Evolutionary conservation across 2,888 invertebrate genomes (phyloP), one percentile per base, ranked within the genome.

Genomic region (Tyria jacobaeae): DNA sequence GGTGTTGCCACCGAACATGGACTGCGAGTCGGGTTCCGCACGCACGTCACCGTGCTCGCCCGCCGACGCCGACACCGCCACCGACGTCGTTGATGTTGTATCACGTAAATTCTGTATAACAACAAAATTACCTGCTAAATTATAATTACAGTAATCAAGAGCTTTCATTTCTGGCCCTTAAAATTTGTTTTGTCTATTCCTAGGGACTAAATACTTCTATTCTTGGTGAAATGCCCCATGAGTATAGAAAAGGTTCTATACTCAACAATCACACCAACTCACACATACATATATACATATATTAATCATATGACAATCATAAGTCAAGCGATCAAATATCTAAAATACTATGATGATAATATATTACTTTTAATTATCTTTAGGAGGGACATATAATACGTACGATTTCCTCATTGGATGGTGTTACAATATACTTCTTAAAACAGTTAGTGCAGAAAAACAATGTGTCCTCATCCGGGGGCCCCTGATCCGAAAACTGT

Each of bases 401-500:
- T 71, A 92, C 92, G 27, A 88, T 79, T 79, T 92, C 90, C 49
- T 90, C 86, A 21, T 87, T 83, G 21, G 66, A 68, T 3, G 87
- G 85, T 1, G 84, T 78, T 17, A 89, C 62, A 7, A 85, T 63
- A 72, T 89, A 93, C 79, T 88, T 83, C 74, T 91, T 92, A 82
- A 92, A 94, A 71, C 93, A 93, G 73, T 94, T 94, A 0, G 91
- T 92, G 70, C 93, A 94, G 79, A 92, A 92, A 71, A 89, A 91
- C 0, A 91, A 75, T 21, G 80, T 78, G 0, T 88, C 88, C 10
- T 74, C 81, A 31, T 80, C 84, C 9, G 72, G 76, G 2, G 68
- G 25, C 0, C 39, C n/a, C 1, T 75, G 60, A 15, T 87, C 85
- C 14, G 56, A 47, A 3, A 27, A 9, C 63, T 64, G 41, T 49